Conservation (phyloP, 2,888 invertebrate species). For the Schizaphis graminum region DNA sequence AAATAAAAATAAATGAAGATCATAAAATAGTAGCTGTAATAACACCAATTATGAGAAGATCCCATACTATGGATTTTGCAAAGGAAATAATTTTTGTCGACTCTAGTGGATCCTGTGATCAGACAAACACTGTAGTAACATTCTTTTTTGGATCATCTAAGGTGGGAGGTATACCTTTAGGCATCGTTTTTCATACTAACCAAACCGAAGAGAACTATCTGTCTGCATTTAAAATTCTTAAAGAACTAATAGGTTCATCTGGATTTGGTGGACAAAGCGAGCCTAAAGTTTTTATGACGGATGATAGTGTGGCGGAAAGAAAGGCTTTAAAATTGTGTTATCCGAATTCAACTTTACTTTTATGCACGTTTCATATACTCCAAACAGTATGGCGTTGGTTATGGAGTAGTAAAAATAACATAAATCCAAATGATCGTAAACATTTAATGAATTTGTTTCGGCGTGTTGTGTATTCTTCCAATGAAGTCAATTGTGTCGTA, state of each 20-base stretch:
- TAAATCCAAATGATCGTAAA: constrained; percentile 12
- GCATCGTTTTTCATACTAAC: not conserved
- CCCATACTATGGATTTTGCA: not conserved
- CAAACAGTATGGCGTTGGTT: constrained; percentile 27
- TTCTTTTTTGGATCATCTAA: not conserved
- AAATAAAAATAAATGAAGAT: not conserved
- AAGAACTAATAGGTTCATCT: not conserved
- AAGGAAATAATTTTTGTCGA: not conserved
- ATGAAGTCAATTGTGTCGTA: not conserved
- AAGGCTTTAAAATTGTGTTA: not conserved
- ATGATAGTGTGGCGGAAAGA: constrained; percentile 22
- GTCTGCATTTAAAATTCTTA: not conserved
- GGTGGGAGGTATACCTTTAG: not conserved
- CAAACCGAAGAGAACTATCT: not conserved
- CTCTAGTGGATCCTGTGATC: not conserved
- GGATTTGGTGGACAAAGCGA: constrained; percentile 16
- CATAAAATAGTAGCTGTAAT: not conserved
- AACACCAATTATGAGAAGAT: not conserved
- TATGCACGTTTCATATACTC: constrained; percentile 11
- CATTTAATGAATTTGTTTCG: constrained; percentile 29
- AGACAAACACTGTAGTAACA: not conserved
- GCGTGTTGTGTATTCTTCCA: constrained; percentile 6
- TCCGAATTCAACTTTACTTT: not conserved
- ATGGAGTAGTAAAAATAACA: constrained; percentile 31
- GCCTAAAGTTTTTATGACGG: constrained; percentile 33